Evolutionary conservation across 2,888 invertebrate genomes (phyloP).

Genomic region (Pammene aurita): DNA sequence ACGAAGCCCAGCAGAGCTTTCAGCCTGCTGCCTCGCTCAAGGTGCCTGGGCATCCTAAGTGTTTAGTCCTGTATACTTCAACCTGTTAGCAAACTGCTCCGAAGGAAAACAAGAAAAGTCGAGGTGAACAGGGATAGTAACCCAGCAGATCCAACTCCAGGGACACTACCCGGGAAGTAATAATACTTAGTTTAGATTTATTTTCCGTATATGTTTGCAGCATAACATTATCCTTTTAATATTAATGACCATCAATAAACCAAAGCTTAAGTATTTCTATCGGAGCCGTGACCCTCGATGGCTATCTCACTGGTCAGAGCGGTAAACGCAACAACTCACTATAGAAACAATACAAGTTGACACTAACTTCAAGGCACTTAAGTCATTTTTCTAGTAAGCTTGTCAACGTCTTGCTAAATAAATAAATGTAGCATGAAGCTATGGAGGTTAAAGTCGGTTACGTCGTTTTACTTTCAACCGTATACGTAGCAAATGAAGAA

Average conservation of each 20-base stretch:
- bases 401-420: background rate
- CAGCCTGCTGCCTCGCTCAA: too few relatives aligned
- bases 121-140: too few relatives aligned
- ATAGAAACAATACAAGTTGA: background rate
- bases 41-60: too few relatives aligned
- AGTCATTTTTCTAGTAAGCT: background rate
- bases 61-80: too few relatives aligned
- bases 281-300: constrained; percentile 35
- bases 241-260: constrained; percentile 25
- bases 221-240: constrained; percentile 22
- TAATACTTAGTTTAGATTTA: constrained; percentile 5
- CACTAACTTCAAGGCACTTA: background rate
- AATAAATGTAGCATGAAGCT: background rate
- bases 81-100: too few relatives aligned
- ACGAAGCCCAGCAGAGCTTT: too few relatives aligned
- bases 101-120: too few relatives aligned
- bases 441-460: background rate
- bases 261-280: constrained; percentile 31
- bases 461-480: background rate
- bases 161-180: background rate
- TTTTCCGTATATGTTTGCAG: background rate
- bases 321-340: background rate
- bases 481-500: background rate
- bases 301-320: constrained; percentile 25
- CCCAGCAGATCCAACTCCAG: too few relatives aligned